Conservation (phyloP, 2,113 vertebrate species). For the Circaetus gallicus region DNA sequence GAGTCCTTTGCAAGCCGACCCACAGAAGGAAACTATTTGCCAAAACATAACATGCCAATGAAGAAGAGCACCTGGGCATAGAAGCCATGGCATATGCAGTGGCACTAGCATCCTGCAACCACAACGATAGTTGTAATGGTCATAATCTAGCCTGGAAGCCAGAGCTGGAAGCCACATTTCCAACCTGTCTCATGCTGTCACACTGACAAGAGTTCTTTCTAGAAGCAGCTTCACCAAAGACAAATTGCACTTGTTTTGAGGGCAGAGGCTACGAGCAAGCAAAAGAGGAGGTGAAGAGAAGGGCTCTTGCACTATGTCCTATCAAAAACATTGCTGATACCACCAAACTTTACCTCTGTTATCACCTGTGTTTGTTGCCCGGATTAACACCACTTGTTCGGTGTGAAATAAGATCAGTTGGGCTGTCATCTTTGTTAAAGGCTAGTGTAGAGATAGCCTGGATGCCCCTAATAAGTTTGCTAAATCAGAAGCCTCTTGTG, state of each 20-base stretch:
- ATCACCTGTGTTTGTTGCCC: background rate
- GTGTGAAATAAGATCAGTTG: background rate
- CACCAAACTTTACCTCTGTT: background rate
- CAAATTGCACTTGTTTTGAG: background rate
- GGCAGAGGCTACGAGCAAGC: background rate
- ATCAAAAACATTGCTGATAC: background rate
- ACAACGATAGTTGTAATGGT: background rate
- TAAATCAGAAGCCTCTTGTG: background rate
- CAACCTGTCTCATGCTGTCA: background rate
- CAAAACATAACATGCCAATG: background rate
- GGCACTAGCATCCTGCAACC: background rate
- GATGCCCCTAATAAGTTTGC: background rate
- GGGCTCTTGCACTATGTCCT: background rate
- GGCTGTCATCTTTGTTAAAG: background rate
- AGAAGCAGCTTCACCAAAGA: background rate
- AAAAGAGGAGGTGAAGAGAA: background rate
- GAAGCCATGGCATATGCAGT: accelerated
- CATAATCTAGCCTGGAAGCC: background rate
- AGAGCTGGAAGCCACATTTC: background rate
- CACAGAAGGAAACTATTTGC: background rate
- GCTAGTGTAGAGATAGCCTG: background rate
- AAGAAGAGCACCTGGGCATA: background rate
- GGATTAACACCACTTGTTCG: background rate
- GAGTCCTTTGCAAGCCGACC: background rate
- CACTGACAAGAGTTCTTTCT: background rate